Evolutionary conservation across 2,113 vertebrate genomes (phyloP).

Genomic region (Erythrocercus mccallii): DNA sequence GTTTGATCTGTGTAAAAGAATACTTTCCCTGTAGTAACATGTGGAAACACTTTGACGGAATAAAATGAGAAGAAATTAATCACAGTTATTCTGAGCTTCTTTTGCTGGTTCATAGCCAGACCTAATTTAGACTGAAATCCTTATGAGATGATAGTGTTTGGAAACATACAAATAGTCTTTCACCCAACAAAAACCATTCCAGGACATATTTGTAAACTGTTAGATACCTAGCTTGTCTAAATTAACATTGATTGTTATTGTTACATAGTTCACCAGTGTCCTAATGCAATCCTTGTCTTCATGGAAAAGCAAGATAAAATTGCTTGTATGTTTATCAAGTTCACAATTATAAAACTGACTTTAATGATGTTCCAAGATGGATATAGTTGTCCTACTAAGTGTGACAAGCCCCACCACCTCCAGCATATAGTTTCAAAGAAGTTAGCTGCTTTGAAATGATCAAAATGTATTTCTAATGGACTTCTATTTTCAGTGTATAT

Average conservation of each 20-base stretch:
- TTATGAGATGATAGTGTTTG: constrained; percentile 7
- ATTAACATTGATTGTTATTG: neutral
- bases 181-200: neutral
- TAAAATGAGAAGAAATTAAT: constrained; percentile 50
- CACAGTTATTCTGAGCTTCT: constrained; percentile 26
- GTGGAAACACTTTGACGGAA: constrained; percentile 53
- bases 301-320: neutral
- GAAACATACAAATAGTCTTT: constrained; percentile 18
- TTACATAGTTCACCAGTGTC: neutral
- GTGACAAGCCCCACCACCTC: neutral
- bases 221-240: neutral
- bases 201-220: neutral
- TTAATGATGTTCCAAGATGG: neutral
- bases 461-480: neutral
- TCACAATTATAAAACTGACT: neutral
- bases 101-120: constrained; percentile 10
- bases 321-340: neutral
- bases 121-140: constrained; percentile 31
- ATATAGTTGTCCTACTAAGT: neutral
- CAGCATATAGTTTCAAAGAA: neutral
- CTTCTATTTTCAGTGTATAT: neutral
- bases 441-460: neutral
- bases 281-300: neutral
- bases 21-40: constrained; percentile 50
- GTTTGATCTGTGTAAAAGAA: constrained; percentile 16